phyloP scores from a whole-genome alignment of 2,888 invertebrate species.

The Helicoverpa assulta region DNA sequence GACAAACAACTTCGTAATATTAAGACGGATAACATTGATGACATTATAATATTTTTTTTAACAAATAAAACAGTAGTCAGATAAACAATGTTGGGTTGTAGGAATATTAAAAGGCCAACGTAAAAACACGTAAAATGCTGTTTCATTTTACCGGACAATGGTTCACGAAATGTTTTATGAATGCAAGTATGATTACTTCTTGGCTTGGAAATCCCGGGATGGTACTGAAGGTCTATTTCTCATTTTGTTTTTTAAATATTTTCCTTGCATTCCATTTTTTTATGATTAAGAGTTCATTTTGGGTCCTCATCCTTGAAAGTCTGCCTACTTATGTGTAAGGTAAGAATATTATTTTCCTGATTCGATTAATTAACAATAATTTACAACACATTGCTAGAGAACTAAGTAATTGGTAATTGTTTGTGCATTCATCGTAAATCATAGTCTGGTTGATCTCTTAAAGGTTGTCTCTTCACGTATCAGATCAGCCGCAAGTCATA shows the following conservation, averaged over 20 bases:
- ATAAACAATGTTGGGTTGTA: slow-evolving; percentile 22
- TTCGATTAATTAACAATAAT: neutral
- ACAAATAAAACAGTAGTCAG: slow-evolving; percentile 32
- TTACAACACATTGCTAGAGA: neutral
- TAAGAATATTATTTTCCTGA: neutral
- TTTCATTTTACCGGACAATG: slow-evolving; percentile 35
- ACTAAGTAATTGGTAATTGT: neutral
- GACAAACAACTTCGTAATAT: slow-evolving; percentile 46
- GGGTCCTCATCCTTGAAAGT: neutral
- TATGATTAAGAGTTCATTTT: neutral
- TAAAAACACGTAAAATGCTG: slow-evolving; percentile 27
- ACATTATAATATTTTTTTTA: slow-evolving; percentile 39
- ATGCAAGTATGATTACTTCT: slow-evolving; percentile 28
- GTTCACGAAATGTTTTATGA: slow-evolving; percentile 34
- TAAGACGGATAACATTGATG: slow-evolving; percentile 30
- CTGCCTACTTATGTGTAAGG: neutral
- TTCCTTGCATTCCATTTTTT: slow-evolving; percentile 14
- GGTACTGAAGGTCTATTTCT: slow-evolving; percentile 6
- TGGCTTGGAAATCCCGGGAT: slow-evolving; percentile 6
- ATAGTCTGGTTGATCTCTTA: neutral
- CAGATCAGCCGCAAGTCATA: slow-evolving; percentile 10
- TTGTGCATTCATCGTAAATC: neutral
- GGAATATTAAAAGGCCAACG: slow-evolving; percentile 19
- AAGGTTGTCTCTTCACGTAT: slow-evolving; percentile 18
- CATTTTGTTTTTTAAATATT: slow-evolving; percentile 11